These are phyloP conservation scores for Notodonta ziczac DNA, from an alignment of 2,888 invertebrate genomes.

Conservation along the genomic window DNA sequence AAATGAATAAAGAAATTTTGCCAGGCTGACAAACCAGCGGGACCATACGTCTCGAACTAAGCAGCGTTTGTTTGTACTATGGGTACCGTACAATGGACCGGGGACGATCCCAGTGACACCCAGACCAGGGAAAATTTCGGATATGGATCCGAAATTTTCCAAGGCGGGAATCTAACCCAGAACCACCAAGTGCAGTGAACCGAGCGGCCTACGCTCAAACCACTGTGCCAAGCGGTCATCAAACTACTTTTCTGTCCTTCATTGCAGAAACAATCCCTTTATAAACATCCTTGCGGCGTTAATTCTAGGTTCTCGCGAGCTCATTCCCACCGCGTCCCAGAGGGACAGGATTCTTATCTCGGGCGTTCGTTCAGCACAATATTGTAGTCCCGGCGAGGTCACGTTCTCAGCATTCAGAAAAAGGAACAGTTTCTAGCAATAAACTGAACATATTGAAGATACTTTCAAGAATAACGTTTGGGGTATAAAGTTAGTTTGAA, in stretches of 20 bases:
- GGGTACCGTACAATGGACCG: too few relatives aligned
- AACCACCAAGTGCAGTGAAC: too few relatives aligned
- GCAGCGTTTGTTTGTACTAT: too few relatives aligned
- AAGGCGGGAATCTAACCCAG: too few relatives aligned
- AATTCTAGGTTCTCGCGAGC: neutral
- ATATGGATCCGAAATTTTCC: too few relatives aligned
- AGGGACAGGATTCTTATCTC: conserved; percentile 5
- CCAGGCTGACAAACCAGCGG: too few relatives aligned
- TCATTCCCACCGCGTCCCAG: conserved; percentile 1
- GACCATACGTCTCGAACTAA: too few relatives aligned
- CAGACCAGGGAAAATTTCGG: too few relatives aligned
- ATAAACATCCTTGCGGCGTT: neutral
- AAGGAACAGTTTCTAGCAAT: neutral
- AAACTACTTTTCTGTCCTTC: neutral
- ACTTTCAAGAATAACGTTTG: neutral
- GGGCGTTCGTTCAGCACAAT: conserved; percentile 3
- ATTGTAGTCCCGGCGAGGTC: conserved; percentile 1
- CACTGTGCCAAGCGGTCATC: too few relatives aligned
- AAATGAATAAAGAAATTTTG: too few relatives aligned
- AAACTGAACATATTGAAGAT: conserved; percentile 5
- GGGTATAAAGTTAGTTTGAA: neutral
- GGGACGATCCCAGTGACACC: too few relatives aligned
- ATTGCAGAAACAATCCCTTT: neutral
- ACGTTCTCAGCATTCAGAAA: conserved; percentile 6
- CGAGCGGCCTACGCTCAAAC: too few relatives aligned